These are phyloP conservation scores for Micrasema minimum DNA, from an alignment of 1,140 invertebrate genomes.

Conservation along the genomic window DNA sequence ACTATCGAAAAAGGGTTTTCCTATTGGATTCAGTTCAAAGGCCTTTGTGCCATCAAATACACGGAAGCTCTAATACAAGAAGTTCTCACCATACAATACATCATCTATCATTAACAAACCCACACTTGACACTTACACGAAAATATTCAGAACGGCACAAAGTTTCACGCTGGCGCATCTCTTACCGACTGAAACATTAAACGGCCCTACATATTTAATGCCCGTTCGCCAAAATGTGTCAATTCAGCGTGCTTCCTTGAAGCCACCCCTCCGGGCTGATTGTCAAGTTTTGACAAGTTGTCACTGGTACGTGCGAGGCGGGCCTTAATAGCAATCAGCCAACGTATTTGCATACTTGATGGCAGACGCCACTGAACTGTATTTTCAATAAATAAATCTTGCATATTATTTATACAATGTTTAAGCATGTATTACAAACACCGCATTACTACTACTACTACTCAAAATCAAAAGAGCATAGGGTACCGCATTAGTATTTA, in stretches of 20 bases:
- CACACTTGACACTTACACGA: neutral
- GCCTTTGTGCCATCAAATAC: no score
- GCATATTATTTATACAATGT: no score
- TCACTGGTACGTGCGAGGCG: neutral
- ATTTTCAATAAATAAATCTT: slow-evolving; percentile 4
- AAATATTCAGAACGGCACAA: neutral
- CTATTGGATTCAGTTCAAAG: no score
- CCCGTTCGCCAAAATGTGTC: slow-evolving; percentile 28
- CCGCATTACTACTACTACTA: no score
- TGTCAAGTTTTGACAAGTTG: slow-evolving; percentile 26
- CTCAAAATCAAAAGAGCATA: no score
- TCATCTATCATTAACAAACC: slow-evolving; percentile 14
- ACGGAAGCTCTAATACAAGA: no score
- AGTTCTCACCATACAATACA: no score
- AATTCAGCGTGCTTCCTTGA: slow-evolving; percentile 14
- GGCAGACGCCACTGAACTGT: neutral
- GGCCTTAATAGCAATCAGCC: slow-evolving; percentile 5
- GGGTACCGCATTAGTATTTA: no score
- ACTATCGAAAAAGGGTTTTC: no score
- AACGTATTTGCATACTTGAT: slow-evolving; percentile 19
- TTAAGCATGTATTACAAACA: no score
- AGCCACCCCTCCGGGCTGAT: neutral
- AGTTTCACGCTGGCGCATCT: neutral
- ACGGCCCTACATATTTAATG: slow-evolving; percentile 12
- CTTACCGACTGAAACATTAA: slow-evolving; percentile 3